Evolutionary conservation across 64 coral and sea anemone species (phyloP).

Genomic region (Platygyra sinensis): DNA sequence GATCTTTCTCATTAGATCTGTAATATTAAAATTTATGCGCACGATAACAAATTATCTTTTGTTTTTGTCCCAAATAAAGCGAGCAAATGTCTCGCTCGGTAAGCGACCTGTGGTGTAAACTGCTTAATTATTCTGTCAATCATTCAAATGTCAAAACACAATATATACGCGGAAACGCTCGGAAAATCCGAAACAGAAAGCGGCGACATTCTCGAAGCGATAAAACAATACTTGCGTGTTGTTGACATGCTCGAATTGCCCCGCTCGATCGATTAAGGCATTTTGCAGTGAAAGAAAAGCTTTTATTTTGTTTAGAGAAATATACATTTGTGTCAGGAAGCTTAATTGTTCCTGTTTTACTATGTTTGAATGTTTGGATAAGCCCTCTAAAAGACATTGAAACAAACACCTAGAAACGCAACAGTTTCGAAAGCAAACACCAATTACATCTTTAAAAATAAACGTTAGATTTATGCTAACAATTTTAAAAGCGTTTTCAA

Average conservation of each 20-base stretch:
- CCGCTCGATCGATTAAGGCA: not conserved
- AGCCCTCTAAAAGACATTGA: not conserved
- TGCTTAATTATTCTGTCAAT: slow-evolving; percentile 17
- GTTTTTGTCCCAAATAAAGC: not conserved
- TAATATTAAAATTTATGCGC: slow-evolving; percentile 37
- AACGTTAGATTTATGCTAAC: not conserved
- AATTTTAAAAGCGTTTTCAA: slow-evolving; percentile 1
- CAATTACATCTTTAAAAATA: not conserved
- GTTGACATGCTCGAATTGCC: not conserved
- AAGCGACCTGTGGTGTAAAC: not conserved
- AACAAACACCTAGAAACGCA: not conserved
- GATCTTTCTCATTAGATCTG: not conserved
- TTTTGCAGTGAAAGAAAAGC: not conserved
- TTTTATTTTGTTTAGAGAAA: not conserved
- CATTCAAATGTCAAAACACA: slow-evolving; percentile 3
- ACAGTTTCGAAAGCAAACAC: slow-evolving; percentile 7
- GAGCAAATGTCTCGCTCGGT: not conserved
- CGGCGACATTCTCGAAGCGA: not conserved
- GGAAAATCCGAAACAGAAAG: slow-evolving; percentile 20
- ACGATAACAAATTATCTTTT: slow-evolving; percentile 21
- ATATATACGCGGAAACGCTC: slow-evolving; percentile 3
- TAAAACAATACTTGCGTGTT: slow-evolving; percentile 28
- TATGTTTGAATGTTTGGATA: not conserved
- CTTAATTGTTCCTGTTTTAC: not conserved
- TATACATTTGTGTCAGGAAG: not conserved